Base-by-base conservation (phyloP, 2,113 vertebrate genomes). In the Varanus komodoensis region DNA sequence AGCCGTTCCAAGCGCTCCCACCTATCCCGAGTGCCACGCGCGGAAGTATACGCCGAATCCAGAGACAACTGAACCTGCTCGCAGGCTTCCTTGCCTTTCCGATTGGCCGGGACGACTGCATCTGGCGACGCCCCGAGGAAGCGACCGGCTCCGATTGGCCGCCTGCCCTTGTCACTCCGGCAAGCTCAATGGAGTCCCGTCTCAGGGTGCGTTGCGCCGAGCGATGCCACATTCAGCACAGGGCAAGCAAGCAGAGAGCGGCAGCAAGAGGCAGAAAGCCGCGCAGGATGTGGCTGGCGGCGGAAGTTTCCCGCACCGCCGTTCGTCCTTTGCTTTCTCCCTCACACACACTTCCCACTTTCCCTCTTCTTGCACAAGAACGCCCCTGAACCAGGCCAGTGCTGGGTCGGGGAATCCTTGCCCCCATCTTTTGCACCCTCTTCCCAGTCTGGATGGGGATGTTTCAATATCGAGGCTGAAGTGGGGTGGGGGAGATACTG, bases 1-100 rank as follows among this genome's bases (percentile, higher is more conserved):
- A 93, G 95, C 93, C 94, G 92, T 89, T 93, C 90, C 91, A 93
- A 95, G 93, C 89, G 91, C 92, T 94, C 95, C 92, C 91, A 87
- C 89, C 96, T 93, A 95, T 89, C 94, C 94, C 94, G 93, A 88
- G 92, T 93, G 88, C 94, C 95, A 96, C 96, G 97, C 97, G 98
- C 98, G 98, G 98, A 98, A 97, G 98, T 97, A 98, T 98, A 98
- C 97, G 95, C 91, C 89, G 93, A 95, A 94, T 89, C 92, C 95
- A 67, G 94, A 93, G 93, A 95, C 95, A 95, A 95, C 95, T 48
- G 0, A 96, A 92, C 96, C 89, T 96, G 94, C 94, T 97, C 89
- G 89, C 67, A 14, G 86, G 61, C 19, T 68, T 0, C 34, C 38
- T 77, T 85, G 64, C 11, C 4, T 0, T 8, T 3, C 52, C 92